These are phyloP conservation scores for Crotalus horridus DNA, from an alignment of 2,113 vertebrate genomes.

Conservation along the genomic window DNA sequence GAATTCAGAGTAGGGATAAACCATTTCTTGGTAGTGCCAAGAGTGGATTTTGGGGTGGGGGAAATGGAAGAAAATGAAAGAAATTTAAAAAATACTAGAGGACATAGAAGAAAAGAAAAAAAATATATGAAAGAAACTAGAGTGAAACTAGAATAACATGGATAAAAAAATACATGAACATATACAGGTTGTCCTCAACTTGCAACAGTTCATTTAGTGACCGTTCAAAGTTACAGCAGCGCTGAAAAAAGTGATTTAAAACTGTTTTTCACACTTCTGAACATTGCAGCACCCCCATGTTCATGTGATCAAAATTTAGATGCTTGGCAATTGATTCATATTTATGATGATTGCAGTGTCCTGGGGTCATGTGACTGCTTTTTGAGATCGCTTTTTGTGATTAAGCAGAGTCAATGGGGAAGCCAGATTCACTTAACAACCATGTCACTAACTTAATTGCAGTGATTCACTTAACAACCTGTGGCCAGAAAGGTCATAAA, in stretches of 20 bases:
- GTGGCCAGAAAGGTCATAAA: not conserved
- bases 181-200: not conserved
- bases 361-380: not conserved
- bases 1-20: not conserved
- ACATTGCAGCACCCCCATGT: not conserved
- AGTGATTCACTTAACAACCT: not conserved
- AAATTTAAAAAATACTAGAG: not conserved
- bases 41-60: not conserved
- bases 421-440: not conserved
- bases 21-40: not conserved
- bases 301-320: not conserved
- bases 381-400: not conserved
- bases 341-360: not conserved
- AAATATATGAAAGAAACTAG: not conserved
- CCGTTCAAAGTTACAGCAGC: not conserved
- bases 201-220: not conserved
- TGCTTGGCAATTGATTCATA: not conserved
- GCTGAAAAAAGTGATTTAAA: not conserved
- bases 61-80: not conserved
- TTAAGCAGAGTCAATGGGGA: not conserved
- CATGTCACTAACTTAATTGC: not conserved
- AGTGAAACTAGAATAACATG: not conserved
- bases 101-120: not conserved
- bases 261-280: not conserved
- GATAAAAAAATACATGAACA: not conserved